Percentiles rank a stretch among this genome's conserved stretches.
phyloP scores from a whole-genome alignment of 2,888 invertebrate genomes.

The Lepas anatifera region DNA sequence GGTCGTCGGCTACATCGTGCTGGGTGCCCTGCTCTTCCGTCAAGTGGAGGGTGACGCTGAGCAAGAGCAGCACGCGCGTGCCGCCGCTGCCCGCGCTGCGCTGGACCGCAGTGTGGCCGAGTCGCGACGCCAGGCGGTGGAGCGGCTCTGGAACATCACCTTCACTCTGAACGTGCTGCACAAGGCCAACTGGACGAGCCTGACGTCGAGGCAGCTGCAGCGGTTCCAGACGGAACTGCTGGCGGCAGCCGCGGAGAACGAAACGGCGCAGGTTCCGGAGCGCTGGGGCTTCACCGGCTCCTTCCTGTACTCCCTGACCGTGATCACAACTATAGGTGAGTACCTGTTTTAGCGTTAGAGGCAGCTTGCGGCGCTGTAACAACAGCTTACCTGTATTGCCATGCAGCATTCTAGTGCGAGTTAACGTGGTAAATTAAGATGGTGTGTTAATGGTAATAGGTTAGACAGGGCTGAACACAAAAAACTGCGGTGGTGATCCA shows the following conservation, averaged over 20 bases:
- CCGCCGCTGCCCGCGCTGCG: too few species aligned
- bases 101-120: background rate
- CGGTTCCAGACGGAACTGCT: conserved; percentile 17
- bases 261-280: background rate
- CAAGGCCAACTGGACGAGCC: conserved; percentile 49
- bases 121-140: conserved; percentile 22
- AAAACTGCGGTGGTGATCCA: too few species aligned
- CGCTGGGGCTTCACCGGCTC: conserved; percentile 16
- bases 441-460: too few species aligned
- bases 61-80: conserved; percentile 8
- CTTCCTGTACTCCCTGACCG: conserved; percentile 23
- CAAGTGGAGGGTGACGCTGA: conserved; percentile 53
- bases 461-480: too few species aligned
- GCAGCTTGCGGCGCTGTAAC: too few species aligned
- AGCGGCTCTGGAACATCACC: conserved; percentile 61
- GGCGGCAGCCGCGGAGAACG: background rate
- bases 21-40: conserved; percentile 85
- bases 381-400: too few species aligned
- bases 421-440: too few species aligned
- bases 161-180: conserved; percentile 54
- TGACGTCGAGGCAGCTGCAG: background rate
- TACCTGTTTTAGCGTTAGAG: too few species aligned
- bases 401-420: too few species aligned
- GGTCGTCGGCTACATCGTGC: conserved; percentile 79
- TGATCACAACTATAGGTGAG: conserved; percentile 22